Evolutionary conservation across 35 echinoderm and acorn worm species (phyloP).

Genomic region (Ophioderma brevispina): DNA sequence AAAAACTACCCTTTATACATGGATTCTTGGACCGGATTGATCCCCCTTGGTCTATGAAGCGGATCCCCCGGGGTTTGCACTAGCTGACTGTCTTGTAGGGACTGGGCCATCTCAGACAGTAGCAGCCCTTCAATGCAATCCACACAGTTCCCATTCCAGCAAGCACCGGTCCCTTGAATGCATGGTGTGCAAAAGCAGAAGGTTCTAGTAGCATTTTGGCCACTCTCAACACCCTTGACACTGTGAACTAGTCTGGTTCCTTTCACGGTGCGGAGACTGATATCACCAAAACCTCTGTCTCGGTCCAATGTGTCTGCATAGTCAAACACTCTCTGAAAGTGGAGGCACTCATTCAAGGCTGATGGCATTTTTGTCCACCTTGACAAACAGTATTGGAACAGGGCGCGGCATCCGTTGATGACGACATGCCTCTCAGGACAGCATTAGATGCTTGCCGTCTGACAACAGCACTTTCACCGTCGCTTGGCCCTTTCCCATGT

Average conservation of each 20-base stretch:
- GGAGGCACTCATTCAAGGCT: not conserved
- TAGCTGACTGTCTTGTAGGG: too few relatives aligned
- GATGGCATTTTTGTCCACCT: not conserved
- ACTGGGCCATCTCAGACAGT: too few relatives aligned
- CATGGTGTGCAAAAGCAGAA: not conserved
- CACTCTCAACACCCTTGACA: not conserved
- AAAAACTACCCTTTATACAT: too few relatives aligned
- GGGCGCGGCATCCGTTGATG: not conserved
- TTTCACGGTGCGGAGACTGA: not conserved
- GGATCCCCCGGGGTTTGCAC: too few relatives aligned
- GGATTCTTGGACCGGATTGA: too few relatives aligned
- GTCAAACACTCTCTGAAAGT: not conserved
- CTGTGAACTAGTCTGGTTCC: not conserved
- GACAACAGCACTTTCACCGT: constrained; percentile 24
- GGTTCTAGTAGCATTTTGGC: not conserved
- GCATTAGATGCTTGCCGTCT: constrained; percentile 3
- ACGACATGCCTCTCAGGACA: not conserved
- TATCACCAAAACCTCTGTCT: not conserved
- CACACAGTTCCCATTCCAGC: not conserved
- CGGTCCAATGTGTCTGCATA: not conserved
- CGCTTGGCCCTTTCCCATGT: constrained; percentile 53
- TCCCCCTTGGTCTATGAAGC: too few relatives aligned
- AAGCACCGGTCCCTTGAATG: not conserved
- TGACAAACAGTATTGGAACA: not conserved
- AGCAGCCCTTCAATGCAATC: too few relatives aligned